Conservation (phyloP, 2,113 vertebrate species). For the Oncorhynchus mykiss region DNA sequence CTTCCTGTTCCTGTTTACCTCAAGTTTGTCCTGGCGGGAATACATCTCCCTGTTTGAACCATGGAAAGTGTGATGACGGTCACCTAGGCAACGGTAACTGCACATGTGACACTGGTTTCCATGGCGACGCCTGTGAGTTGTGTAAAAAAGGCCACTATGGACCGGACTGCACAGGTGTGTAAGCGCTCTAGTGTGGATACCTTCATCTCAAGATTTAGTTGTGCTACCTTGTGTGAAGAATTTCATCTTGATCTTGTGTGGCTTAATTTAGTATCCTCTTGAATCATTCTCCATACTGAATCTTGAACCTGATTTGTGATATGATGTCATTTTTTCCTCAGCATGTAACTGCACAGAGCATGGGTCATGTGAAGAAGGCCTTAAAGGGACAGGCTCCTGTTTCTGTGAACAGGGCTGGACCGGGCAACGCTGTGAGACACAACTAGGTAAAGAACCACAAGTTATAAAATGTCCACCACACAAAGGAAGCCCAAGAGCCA, state of each 20-base stretch:
- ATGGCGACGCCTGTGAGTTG: conserved; percentile 82
- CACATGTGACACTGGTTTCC: conserved; percentile 76
- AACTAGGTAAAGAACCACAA: conserved; percentile 70
- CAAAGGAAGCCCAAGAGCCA: too few species aligned
- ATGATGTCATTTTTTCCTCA: conserved; percentile 47
- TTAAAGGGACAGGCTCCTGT: conserved; percentile 80
- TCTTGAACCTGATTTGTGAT: background rate
- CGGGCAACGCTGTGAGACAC: conserved; percentile 78
- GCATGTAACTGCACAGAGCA: conserved; percentile 84
- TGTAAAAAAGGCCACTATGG: conserved; percentile 81
- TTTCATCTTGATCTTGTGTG: background rate
- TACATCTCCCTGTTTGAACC: conserved; percentile 77
- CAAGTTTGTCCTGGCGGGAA: conserved; percentile 87
- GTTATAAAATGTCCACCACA: too few species aligned
- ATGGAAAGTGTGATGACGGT: conserved; percentile 77
- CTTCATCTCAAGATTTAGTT: background rate
- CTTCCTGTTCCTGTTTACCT: too few species aligned
- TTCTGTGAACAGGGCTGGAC: conserved; percentile 88
- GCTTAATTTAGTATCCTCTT: background rate
- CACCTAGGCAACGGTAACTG: conserved; percentile 81
- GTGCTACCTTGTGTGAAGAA: background rate
- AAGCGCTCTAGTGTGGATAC: background rate
- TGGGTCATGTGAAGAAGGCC: conserved; percentile 81
- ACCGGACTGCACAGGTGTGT: conserved; percentile 78
- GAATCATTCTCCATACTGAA: background rate